Evolutionary conservation across 2,113 vertebrate genomes (phyloP).

Genomic region (Cinclus mexicanus): DNA sequence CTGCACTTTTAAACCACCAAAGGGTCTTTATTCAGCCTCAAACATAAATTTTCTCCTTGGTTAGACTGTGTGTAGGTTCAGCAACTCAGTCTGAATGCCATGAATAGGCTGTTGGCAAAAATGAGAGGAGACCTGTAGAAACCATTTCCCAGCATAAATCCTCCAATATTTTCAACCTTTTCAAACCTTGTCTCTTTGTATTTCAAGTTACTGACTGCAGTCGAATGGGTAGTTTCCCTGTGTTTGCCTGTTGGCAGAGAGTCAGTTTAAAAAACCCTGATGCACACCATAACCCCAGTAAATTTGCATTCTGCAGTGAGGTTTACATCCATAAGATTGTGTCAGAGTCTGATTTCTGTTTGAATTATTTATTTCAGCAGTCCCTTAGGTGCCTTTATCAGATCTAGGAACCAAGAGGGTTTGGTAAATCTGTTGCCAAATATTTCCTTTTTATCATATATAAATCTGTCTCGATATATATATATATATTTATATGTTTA

Average conservation of each 20-base stretch:
- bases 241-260: background rate
- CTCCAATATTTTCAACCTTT: background rate
- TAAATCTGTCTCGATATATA: background rate
- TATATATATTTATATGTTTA: no score
- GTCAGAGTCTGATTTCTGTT: background rate
- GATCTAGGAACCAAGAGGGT: background rate
- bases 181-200: background rate
- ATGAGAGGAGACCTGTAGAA: background rate
- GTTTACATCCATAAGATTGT: background rate
- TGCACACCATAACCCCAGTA: background rate
- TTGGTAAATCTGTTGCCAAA: background rate
- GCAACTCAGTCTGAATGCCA: background rate
- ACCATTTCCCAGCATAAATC: background rate
- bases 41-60: background rate
- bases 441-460: background rate
- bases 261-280: background rate
- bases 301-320: background rate
- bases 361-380: background rate
- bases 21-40: background rate
- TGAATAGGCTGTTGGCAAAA: background rate
- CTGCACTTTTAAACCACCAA: background rate
- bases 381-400: background rate
- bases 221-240: background rate
- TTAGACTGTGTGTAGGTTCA: background rate
- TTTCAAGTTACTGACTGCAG: background rate